Conservation (phyloP, 2,113 vertebrate species). For the Antechinus flavipes region DNA sequence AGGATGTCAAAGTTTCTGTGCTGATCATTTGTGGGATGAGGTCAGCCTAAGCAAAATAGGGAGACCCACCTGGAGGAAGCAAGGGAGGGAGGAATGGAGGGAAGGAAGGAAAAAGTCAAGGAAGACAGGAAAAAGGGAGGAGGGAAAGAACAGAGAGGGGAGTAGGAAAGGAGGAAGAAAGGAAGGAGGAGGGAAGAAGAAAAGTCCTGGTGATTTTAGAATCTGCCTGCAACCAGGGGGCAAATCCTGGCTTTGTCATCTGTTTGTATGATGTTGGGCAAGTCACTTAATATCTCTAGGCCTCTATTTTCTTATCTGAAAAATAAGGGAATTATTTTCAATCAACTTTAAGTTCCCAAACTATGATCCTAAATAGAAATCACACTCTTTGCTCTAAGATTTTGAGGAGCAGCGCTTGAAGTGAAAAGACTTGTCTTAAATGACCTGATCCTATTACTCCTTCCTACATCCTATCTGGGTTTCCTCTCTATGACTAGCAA, state of each 20-base stretch:
- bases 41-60: not conserved
- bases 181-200: not conserved
- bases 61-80: not conserved
- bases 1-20: not conserved
- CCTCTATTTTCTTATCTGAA: not conserved
- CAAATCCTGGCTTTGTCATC: not conserved
- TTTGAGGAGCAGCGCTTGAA: not conserved
- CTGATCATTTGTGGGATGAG: no score
- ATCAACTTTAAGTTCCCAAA: not conserved
- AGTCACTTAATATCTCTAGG: not conserved
- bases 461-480: not conserved
- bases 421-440: not conserved
- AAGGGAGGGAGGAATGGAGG: not conserved
- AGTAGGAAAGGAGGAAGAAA: not conserved
- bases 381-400: not conserved
- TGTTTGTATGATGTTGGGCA: not conserved
- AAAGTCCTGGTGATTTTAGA: not conserved
- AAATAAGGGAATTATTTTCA: not conserved
- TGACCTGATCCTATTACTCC: not conserved
- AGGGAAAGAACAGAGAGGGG: no score
- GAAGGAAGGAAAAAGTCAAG: not conserved
- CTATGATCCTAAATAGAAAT: not conserved
- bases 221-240: not conserved
- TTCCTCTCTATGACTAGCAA: conserved; percentile 28
- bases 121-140: not conserved